A percentile compares a stretch with the other conserved stretches of the same genome.
These are phyloP conservation scores for Rhingia rostrata DNA, from an alignment of 2,888 invertebrate genomes.

Conservation along the genomic window DNA sequence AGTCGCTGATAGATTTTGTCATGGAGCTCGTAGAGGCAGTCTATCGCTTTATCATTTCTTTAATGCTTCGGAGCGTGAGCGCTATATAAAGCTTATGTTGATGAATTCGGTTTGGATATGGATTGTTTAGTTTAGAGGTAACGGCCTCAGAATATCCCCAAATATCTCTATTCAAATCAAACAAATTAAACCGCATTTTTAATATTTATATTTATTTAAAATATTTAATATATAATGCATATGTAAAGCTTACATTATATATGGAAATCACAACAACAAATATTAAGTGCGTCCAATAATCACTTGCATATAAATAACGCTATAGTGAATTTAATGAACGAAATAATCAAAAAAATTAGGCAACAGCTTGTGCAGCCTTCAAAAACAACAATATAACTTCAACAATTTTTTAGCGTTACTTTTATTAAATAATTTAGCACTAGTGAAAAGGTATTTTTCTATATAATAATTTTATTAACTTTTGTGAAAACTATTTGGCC, in stretches of 20 bases:
- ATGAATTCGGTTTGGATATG: no score
- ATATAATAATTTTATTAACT: conserved; percentile 15
- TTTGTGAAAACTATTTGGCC: conserved; percentile 28
- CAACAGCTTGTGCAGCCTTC: conserved; percentile 23
- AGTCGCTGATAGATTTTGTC: no score
- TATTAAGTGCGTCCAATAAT: conserved; percentile 63
- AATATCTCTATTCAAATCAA: no score
- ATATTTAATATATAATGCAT: conserved; percentile 64
- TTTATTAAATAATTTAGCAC: background rate
- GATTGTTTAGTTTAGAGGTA: no score
- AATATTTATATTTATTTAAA: conserved; percentile 58
- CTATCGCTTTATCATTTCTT: no score
- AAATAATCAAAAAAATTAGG: conserved; percentile 1
- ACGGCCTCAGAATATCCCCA: no score
- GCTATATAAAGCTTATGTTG: no score
- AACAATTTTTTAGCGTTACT: conserved; percentile 21
- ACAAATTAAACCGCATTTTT: background rate
- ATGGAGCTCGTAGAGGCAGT: no score
- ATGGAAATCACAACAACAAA: conserved; percentile 71
- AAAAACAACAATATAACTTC: conserved; percentile 29
- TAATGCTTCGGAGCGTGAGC: no score
- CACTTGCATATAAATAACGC: conserved; percentile 7
- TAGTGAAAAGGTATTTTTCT: conserved; percentile 7
- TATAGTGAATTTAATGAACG: conserved; percentile 3
- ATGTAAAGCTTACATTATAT: conserved; percentile 69